Percentiles rank a stretch among this genome's conserved stretches.
phyloP scores from a whole-genome alignment of 2,797 vertebrate species.

The Acipenser transmontanus region DNA sequence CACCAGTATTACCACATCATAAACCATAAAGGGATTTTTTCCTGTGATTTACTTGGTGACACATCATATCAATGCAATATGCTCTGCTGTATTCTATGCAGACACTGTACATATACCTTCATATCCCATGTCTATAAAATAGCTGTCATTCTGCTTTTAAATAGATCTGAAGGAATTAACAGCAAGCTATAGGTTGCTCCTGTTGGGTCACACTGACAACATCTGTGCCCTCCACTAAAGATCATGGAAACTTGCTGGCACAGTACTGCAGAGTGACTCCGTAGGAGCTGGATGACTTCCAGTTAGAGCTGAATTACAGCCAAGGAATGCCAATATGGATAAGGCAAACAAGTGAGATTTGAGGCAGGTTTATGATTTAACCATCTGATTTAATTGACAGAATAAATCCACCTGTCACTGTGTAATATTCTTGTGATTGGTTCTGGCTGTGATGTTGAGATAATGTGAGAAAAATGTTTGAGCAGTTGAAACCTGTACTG shows the following conservation, averaged over 20 bases:
- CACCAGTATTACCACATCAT: no score
- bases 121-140: constrained; percentile 52
- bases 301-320: constrained; percentile 74
- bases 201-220: constrained; percentile 57
- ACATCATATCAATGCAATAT: no score
- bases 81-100: no score
- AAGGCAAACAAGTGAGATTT: constrained; percentile 78
- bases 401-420: constrained; percentile 93
- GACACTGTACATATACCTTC: not conserved
- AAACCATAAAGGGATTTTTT: no score
- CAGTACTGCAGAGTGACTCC: constrained; percentile 79
- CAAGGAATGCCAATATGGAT: constrained; percentile 76
- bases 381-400: constrained; percentile 90
- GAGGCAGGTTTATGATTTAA: constrained; percentile 83
- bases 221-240: constrained; percentile 53
- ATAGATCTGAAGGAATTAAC: constrained; percentile 75
- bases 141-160: constrained; percentile 72
- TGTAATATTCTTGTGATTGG: constrained; percentile 82
- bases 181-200: constrained; percentile 54
- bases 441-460: constrained; percentile 74
- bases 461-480: constrained; percentile 52
- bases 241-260: constrained; percentile 69
- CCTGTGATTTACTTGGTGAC: no score
- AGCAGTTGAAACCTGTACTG: constrained; percentile 49
- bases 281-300: constrained; percentile 79